phyloP scores from a whole-genome alignment of 2,888 invertebrate species.

The Callyntrura sp. region DNA sequence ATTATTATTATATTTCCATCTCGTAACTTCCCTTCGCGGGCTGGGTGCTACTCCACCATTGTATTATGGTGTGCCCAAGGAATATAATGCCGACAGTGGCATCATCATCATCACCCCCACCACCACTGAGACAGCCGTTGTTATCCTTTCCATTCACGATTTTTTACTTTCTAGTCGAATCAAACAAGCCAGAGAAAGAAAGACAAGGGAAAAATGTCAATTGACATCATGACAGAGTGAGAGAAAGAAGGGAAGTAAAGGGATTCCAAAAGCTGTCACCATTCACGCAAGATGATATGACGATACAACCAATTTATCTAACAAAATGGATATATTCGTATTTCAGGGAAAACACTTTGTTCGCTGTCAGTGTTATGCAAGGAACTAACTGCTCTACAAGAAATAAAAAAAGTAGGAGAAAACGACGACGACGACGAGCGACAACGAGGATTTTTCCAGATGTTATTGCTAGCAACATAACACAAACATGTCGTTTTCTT shows the following conservation, averaged over 20 bases:
- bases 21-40: background rate
- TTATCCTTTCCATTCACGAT: slow-evolving; percentile 55
- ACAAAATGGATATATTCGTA: background rate
- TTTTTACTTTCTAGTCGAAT: background rate
- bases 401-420: background rate
- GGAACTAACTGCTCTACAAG: slow-evolving; percentile 17
- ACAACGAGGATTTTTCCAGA: background rate
- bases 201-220: slow-evolving; percentile 58
- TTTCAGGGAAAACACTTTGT: slow-evolving; percentile 29
- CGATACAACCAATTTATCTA: slow-evolving; percentile 67
- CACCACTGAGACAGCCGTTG: background rate
- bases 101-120: no score
- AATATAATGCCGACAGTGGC: no score
- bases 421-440: background rate
- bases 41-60: slow-evolving; percentile 10
- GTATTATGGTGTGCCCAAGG: background rate
- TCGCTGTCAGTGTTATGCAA: slow-evolving; percentile 41
- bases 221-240: slow-evolving; percentile 29
- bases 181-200: background rate
- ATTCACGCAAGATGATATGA: slow-evolving; percentile 50
- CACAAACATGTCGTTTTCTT: slow-evolving; percentile 37
- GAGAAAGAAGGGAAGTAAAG: slow-evolving; percentile 37
- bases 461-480: slow-evolving; percentile 47
- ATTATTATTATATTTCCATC: slow-evolving; percentile 23
- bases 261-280: slow-evolving; percentile 61